Conservation (phyloP, 2,888 invertebrate species). For the Drosophila pegasa region DNA sequence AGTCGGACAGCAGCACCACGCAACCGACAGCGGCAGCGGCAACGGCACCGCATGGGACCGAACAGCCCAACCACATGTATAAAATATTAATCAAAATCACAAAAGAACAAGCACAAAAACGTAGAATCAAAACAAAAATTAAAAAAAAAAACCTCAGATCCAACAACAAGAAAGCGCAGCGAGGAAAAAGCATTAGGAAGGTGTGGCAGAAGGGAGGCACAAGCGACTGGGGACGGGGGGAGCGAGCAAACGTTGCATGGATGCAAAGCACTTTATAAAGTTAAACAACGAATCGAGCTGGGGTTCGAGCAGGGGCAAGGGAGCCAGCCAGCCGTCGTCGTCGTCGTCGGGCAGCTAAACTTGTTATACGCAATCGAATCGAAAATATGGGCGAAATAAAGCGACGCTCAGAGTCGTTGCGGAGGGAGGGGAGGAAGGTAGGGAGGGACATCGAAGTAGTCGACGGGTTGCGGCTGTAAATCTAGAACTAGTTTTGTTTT, state of each 20-base stretch:
- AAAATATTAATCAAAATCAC: constrained; percentile 76
- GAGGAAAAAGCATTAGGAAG: constrained; percentile 53
- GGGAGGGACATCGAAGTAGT: constrained; percentile 14
- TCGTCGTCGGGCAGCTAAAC: constrained; percentile 63
- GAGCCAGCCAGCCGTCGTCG: no score
- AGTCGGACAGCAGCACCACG: constrained; percentile 13
- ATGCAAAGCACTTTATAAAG: constrained; percentile 76
- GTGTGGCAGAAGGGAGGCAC: constrained; percentile 24
- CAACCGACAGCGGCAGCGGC: no score
- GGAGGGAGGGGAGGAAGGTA: background rate
- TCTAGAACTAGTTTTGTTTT: constrained; percentile 77
- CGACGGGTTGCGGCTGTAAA: constrained; percentile 59
- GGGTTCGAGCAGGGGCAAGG: constrained; percentile 21
- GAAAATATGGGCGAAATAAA: constrained; percentile 77
- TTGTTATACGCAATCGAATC: constrained; percentile 80
- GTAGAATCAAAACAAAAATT: constrained; percentile 66
- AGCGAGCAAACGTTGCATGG: constrained; percentile 67
- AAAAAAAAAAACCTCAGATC: constrained; percentile 61
- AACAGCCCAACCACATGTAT: constrained; percentile 57
- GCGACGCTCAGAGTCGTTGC: constrained; percentile 35
- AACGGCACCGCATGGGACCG: constrained; percentile 59
- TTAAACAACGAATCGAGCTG: constrained; percentile 46
- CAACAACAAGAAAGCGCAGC: constrained; percentile 52
- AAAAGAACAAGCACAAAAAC: constrained; percentile 57
- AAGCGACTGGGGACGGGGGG: background rate